Evolutionary conservation across 2,797 vertebrate genomes (phyloP).

Genomic region (Anas capensis): DNA sequence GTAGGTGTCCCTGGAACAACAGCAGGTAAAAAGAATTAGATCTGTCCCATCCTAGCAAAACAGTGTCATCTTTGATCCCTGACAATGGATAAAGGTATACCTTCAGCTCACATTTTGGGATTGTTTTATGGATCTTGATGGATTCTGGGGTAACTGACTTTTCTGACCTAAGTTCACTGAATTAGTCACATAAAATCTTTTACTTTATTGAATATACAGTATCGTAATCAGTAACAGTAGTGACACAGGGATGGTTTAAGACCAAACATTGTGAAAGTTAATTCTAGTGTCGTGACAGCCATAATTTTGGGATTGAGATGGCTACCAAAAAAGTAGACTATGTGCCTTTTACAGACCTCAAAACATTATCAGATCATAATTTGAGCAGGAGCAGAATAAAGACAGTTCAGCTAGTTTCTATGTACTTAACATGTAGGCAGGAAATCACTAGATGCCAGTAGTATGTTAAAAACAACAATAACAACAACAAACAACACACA

Average conservation of each 20-base stretch:
- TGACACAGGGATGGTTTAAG: background rate
- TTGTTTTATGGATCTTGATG: background rate
- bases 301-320: background rate
- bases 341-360: background rate
- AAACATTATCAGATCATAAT: background rate
- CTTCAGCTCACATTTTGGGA: background rate
- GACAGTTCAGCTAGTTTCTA: background rate
- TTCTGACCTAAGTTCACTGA: background rate
- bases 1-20: constrained; percentile 63
- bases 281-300: background rate
- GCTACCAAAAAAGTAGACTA: background rate
- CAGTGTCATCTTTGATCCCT: background rate
- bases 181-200: background rate
- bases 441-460: background rate
- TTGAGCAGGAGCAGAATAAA: background rate
- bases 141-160: background rate
- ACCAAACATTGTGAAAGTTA: background rate
- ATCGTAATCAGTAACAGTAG: background rate
- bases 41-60: background rate
- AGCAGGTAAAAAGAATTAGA: background rate
- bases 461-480: background rate
- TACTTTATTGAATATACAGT: background rate
- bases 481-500: background rate
- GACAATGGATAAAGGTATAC: accelerated
- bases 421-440: background rate